phyloP scores from a whole-genome alignment of 2,888 invertebrate genomes.

The Pasiphila rectangulata region DNA sequence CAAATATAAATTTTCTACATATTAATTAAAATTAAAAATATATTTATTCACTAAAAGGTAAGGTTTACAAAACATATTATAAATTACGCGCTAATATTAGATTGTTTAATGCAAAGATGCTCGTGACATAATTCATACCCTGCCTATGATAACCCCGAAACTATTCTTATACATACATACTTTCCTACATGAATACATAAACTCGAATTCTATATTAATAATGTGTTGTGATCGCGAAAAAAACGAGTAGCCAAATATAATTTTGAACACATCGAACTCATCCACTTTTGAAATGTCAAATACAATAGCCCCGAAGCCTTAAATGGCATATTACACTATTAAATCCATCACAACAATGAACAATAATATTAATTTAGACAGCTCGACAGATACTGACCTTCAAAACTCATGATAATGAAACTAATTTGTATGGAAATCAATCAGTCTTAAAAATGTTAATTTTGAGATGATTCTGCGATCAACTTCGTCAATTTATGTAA shows the following conservation, averaged over 20 bases:
- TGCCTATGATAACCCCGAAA: too few relatives aligned
- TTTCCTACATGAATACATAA: too few relatives aligned
- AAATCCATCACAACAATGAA: conserved; percentile 4
- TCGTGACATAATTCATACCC: too few relatives aligned
- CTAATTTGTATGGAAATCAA: conserved; percentile 30
- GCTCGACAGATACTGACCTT: conserved; percentile 23
- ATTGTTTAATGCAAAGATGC: too few relatives aligned
- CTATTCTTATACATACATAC: too few relatives aligned
- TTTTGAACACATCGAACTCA: too few relatives aligned
- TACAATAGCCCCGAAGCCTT: not conserved
- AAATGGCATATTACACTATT: conserved; percentile 11
- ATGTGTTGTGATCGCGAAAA: too few relatives aligned
- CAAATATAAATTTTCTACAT: too few relatives aligned
- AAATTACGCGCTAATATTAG: conserved; percentile 3
- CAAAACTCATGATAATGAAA: conserved; percentile 24
- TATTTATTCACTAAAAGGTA: too few relatives aligned
- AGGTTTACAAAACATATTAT: conserved; percentile 9
- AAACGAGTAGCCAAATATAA: too few relatives aligned
- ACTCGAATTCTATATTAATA: too few relatives aligned
- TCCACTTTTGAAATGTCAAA: not conserved
- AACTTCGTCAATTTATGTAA: not conserved
- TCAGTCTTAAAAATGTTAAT: conserved; percentile 24
- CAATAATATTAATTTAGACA: conserved; percentile 11
- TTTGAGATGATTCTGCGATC: conserved; percentile 11
- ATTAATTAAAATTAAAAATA: not conserved